A percentile compares a stretch with the other conserved stretches of the same genome.
These are phyloP conservation scores for Cladorhizidae sp. DNA, from an alignment of 37 sponge, comb jelly and placozoan species.

Conservation along the genomic window DNA sequence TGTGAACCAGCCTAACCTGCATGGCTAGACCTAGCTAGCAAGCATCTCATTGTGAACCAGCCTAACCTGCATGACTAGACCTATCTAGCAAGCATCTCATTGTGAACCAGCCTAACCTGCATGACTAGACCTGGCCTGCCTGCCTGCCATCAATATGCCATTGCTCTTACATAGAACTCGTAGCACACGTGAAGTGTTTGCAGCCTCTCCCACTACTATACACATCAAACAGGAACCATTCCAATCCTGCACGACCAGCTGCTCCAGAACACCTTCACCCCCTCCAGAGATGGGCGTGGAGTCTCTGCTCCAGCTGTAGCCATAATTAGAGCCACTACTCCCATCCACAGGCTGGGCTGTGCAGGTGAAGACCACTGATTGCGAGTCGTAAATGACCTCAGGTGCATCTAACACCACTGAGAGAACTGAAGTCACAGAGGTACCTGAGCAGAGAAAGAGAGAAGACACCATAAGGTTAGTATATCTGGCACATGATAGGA, in stretches of 20 bases:
- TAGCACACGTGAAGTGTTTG: background rate
- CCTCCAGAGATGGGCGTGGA: background rate
- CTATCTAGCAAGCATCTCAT: too few relatives aligned
- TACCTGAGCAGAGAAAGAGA: too few relatives aligned
- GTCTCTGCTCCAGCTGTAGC: constrained; percentile 10
- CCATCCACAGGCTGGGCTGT: background rate
- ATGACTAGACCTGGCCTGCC: background rate
- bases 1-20: too few relatives aligned
- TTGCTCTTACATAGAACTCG: background rate
- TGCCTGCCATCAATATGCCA: background rate
- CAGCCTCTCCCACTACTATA: background rate
- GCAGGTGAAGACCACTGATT: background rate
- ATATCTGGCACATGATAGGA: too few relatives aligned
- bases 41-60: too few relatives aligned
- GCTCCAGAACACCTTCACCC: background rate
- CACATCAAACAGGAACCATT: constrained; percentile 3
- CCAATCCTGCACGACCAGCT: background rate
- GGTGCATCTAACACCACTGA: background rate
- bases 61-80: too few relatives aligned
- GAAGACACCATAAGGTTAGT: too few relatives aligned
- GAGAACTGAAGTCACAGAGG: too few relatives aligned
- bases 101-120: background rate
- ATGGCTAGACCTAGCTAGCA: too few relatives aligned
- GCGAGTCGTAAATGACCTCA: constrained; percentile 12
- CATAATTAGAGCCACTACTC: background rate